Percentiles rank a stretch among this genome's conserved stretches.
phyloP scores from a whole-genome alignment of 2,113 vertebrate genomes.

The Grus americana region DNA sequence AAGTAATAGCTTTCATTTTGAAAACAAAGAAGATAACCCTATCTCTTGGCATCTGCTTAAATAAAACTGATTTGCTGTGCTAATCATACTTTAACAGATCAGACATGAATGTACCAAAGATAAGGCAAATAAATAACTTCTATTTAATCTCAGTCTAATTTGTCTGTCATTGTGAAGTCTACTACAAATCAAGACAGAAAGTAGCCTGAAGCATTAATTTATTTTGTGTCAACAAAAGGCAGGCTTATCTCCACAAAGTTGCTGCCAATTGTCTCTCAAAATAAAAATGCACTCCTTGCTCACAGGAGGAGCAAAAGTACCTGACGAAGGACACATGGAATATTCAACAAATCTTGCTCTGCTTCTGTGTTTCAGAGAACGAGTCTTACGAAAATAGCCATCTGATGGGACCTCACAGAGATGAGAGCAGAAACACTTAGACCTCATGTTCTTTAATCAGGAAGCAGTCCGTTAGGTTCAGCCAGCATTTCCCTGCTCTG shows the following conservation, averaged over 20 bases:
- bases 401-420: not conserved
- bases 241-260: not conserved
- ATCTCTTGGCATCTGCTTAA: conserved; percentile 17
- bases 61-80: not conserved
- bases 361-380: not conserved
- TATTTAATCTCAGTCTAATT: conserved; percentile 11
- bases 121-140: conserved; percentile 1
- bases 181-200: not conserved
- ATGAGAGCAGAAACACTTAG: not conserved
- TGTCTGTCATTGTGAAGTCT: not conserved
- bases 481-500: not conserved
- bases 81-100: conserved; percentile 1
- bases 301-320: not conserved
- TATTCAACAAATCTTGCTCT: not conserved
- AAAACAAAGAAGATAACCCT: not conserved
- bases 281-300: not conserved
- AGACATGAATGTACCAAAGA: not conserved
- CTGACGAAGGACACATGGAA: not conserved
- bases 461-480: not conserved
- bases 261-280: not conserved
- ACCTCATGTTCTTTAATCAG: not conserved
- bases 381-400: not conserved
- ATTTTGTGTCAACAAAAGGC: not conserved
- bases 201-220: conserved; percentile 13
- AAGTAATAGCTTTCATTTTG: not conserved